Conservation (phyloP, 2,797 vertebrate species). For the Diceros bicornis region DNA sequence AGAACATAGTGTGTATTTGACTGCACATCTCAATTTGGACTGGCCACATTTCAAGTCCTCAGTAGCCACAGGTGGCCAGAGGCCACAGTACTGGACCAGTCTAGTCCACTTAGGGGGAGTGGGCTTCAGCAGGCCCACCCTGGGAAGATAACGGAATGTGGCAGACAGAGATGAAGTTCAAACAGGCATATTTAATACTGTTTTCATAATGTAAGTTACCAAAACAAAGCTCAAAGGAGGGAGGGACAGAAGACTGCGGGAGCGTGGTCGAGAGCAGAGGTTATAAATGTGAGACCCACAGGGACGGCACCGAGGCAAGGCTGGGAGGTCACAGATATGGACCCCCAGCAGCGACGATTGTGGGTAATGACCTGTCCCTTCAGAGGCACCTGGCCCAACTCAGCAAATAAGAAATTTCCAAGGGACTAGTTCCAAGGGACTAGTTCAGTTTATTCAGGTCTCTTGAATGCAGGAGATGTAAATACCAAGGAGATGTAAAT, state of each 20-base stretch:
- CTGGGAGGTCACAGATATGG: not conserved
- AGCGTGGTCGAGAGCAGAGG: not conserved
- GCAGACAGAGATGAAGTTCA: not conserved
- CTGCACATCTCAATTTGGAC: not conserved
- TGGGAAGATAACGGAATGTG: not conserved
- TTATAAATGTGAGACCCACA: not conserved
- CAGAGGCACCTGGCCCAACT: not conserved
- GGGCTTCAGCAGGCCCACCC: not conserved
- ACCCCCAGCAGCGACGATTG: not conserved
- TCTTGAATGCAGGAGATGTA: not conserved
- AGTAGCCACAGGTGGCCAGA: not conserved
- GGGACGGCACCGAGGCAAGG: fast-evolving
- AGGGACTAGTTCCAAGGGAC: too few relatives aligned
- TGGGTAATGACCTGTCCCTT: not conserved
- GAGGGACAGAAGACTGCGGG: not conserved
- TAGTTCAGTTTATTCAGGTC: not conserved
- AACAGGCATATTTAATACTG: not conserved
- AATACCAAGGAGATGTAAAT: not conserved
- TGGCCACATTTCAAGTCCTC: not conserved
- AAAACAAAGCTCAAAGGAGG: not conserved
- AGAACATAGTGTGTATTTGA: not conserved
- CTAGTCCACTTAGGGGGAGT: too few relatives aligned
- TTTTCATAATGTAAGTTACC: not conserved
- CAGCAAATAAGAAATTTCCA: not conserved
- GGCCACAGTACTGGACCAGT: not conserved